A percentile compares a stretch with the other conserved stretches of the same genome.
Evolutionary conservation across 2,888 invertebrate genomes (phyloP).

Genomic region (Cacoxenus indagator): DNA sequence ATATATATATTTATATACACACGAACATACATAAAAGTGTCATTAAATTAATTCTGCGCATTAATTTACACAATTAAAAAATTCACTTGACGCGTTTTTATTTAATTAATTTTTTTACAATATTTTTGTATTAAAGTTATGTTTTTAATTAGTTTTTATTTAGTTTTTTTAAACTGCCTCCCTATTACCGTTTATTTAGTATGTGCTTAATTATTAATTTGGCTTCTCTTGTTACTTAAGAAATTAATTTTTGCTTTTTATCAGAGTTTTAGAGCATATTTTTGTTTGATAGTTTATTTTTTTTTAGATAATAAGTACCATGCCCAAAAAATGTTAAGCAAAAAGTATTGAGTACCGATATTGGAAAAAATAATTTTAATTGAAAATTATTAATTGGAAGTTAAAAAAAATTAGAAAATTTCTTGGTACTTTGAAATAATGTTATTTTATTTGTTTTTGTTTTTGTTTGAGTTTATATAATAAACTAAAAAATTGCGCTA

Average conservation of each 20-base stretch:
- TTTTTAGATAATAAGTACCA: constrained; percentile 38
- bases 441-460: neutral
- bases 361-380: neutral
- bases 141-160: constrained; percentile 32
- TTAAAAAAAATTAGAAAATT: neutral
- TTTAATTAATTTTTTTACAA: constrained; percentile 39
- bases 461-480: neutral
- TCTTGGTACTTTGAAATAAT: constrained; percentile 21
- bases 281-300: constrained; percentile 31
- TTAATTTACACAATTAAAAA: constrained; percentile 52
- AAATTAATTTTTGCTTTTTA: constrained; percentile 27
- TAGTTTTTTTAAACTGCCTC: constrained; percentile 24
- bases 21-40: constrained; percentile 60
- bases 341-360: neutral
- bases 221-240: constrained; percentile 44
- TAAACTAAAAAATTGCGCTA: constrained; percentile 20
- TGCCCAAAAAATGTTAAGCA: constrained; percentile 22
- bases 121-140: constrained; percentile 32
- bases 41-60: constrained; percentile 29
- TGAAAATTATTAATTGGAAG: neutral
- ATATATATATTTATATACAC: constrained; percentile 44
- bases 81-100: constrained; percentile 35
- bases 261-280: constrained; percentile 1
- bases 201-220: constrained; percentile 53
- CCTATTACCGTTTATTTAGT: constrained; percentile 27